Base-by-base conservation (phyloP, 2,113 vertebrate species). In the Amazona guildingii region DNA sequence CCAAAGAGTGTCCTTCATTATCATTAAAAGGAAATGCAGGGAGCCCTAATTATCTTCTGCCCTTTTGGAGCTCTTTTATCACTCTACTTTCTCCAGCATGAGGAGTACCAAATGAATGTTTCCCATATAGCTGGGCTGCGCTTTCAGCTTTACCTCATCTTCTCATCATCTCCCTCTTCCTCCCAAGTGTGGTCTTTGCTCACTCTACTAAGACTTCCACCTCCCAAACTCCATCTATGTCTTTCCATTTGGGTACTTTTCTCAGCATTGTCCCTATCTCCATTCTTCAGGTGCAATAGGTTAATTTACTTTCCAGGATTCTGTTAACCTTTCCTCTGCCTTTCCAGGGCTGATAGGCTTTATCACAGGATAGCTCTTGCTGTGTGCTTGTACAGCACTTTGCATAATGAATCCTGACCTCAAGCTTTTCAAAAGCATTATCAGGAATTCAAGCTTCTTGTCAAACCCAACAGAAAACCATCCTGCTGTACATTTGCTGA, bases 241-340 rank as follows among this genome's bases (percentile, higher is more conserved):
- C 79, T 80, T 94, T 82, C 66, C 80, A 15, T 95, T 75, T 92
- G 69, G 66, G 44, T 62, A 73, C 57, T 72, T 76, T 57, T 89
- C 80, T 94, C 86, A 76, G 70, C 64, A n/a, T 84, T n/a, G 74
- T 91, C 35, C 57, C 95, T 96, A 97, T 97, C 96, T 97, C 81
- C 69, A 41, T 84, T 88, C 78, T 79, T 73, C 93, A 95, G 74
- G 81, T 95, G 69, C 0, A 3, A 80, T 31, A 95, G 72, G 92
- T 95, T 96, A 96, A 94, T 96, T 94, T 63, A 91, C 54, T 95
- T 96, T 91, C 49, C 87, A 94, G 59, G 78, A 41, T 94, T 39
- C 82, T 74, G 92, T 94, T 97, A 93, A 95, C 93, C 95, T 96
- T 94, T 89, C 89, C 80, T 61, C 43, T 92, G 86, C 91, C 55